phyloP scores from a whole-genome alignment of 2,888 invertebrate genomes.

The Chromoteleia sp. region DNA sequence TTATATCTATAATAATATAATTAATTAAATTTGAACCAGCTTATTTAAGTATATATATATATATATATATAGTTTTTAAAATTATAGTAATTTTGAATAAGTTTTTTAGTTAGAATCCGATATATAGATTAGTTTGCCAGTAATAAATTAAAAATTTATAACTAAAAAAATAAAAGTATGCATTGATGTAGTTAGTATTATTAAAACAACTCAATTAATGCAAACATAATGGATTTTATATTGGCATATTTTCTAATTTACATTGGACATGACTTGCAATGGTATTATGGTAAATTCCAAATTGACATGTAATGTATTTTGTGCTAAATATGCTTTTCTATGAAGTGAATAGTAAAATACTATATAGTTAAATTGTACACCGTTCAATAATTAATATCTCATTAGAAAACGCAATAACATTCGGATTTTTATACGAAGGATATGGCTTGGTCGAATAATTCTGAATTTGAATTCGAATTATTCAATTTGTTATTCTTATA shows the following conservation, averaged over 20 bases:
- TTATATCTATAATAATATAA: too few relatives aligned
- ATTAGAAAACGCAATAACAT: conserved; percentile 7
- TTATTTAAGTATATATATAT: too few relatives aligned
- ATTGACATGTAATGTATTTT: conserved; percentile 14
- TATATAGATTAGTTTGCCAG: conserved; percentile 1
- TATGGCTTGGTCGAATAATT: too few relatives aligned
- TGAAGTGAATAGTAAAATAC: conserved; percentile 23
- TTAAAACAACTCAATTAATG: conserved; percentile 11
- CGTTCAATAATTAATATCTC: conserved; percentile 2
- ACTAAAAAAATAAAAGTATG: conserved; percentile 11
- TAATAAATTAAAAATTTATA: conserved; percentile 3
- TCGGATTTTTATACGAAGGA: too few relatives aligned
- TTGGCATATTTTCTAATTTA: conserved; percentile 6
- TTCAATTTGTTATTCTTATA: too few relatives aligned
- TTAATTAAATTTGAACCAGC: too few relatives aligned
- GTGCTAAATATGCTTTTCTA: conserved; percentile 2
- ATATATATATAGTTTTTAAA: too few relatives aligned
- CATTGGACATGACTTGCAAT: neutral
- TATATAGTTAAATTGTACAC: conserved; percentile 11
- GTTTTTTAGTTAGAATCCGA: too few relatives aligned
- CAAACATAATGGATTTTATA: conserved; percentile 16
- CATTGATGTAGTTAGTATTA: conserved; percentile 7
- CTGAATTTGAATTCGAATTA: too few relatives aligned
- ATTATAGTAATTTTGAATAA: too few relatives aligned
- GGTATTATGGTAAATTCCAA: conserved; percentile 11